Base-by-base conservation (phyloP, 37 sponge, comb jelly and placozoan genomes). In the Ephydatia muelleri region DNA sequence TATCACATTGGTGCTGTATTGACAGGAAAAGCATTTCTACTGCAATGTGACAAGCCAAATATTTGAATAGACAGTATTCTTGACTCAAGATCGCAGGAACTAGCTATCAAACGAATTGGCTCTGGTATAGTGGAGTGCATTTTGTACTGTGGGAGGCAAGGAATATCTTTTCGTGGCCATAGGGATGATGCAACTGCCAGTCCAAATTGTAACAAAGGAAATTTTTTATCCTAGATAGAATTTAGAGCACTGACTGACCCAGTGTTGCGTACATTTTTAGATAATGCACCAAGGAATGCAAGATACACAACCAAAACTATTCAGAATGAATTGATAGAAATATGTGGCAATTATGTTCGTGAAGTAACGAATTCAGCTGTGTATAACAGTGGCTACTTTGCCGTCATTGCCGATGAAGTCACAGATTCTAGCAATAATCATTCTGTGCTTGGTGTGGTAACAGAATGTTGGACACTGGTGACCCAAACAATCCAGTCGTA, bases 371-470 rank as follows among this genome's bases (percentile, higher is more conserved):
- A 72, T 31, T 67, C 81, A 78, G 70, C 68, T 16, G 85, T 48
- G 21, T 84, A 49, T 37, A 57, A 57, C 19, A 57, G 57, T 57
- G 57, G 57, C 57, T 57, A 57, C 19, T 57, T 57, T 11, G 67
- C 90, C 35, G 68, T 88, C 30, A 89, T 89, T 85, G 90, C 85
- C 29, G 85, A 89, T 84, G 90, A 89, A 85, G 84, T 89, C 23
- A 71, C 84, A 21, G 90, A 89, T 72, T 74, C 31, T 22, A 25
- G 81, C 21, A 89, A 84, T 80, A 75, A 77, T 43, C 43, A 43
- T 43, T 43, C 43, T 43, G 43, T 43, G 43, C 43, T 43, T 43
- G 43, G 43, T 43, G 43, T 43, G 43, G 43, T 43, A 43, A 43
- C 43, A 43, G 43, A 43, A 43, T 43, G 43, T 3, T 43, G 43